These are phyloP conservation scores for Hippocampus guttulatus DNA, from an alignment of 2,113 vertebrate species.

Conservation along the genomic window DNA sequence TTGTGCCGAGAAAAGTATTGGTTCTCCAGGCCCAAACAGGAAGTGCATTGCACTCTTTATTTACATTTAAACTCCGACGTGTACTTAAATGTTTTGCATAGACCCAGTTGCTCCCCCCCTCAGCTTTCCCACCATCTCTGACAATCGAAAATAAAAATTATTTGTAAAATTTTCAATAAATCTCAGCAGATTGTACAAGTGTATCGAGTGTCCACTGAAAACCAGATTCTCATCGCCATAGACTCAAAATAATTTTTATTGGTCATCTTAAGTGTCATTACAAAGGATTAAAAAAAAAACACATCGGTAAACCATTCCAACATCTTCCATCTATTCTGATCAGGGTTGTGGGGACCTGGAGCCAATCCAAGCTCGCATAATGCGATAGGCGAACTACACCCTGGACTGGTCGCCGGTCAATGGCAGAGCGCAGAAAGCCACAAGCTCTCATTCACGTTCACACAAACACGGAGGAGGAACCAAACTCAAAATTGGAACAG, in stretches of 20 bases:
- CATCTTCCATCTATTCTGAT: background rate
- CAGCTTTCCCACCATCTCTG: background rate
- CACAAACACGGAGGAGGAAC: background rate
- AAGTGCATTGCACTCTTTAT: background rate
- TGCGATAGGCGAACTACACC: background rate
- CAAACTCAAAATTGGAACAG: background rate
- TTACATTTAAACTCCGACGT: background rate
- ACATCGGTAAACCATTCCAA: background rate
- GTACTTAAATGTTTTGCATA: background rate
- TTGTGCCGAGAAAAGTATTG: background rate
- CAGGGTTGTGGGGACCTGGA: background rate
- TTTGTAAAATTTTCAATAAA: background rate
- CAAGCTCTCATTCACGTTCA: background rate
- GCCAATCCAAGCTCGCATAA: background rate
- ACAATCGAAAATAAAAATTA: background rate
- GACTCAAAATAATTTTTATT: background rate
- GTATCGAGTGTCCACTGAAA: background rate
- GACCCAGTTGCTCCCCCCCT: background rate
- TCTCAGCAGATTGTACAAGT: background rate
- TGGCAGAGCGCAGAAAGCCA: background rate
- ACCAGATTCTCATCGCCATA: background rate
- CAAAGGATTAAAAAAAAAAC: background rate
- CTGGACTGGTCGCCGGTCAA: background rate
- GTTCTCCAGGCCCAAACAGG: background rate
- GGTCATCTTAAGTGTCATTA: background rate